Base-by-base conservation (phyloP, 2,888 invertebrate genomes). In the Syrphus vitripennis region DNA sequence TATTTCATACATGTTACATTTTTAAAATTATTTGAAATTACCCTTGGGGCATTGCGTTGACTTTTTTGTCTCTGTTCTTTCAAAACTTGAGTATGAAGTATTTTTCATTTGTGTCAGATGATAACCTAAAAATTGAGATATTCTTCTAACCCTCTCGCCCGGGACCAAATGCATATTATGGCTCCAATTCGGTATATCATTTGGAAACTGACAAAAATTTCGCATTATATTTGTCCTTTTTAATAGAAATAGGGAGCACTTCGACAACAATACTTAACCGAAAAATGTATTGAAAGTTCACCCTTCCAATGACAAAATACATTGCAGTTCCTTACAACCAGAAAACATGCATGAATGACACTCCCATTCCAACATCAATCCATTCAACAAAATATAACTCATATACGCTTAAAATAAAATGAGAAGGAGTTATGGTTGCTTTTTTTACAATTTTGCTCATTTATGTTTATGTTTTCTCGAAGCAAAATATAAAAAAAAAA, bases 401-500 rank as follows among this genome's bases (percentile, higher is more conserved):
- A 24, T 6, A 21, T 48, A 57, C 10, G 31, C 31, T 57, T 57
- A 31, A 57, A 57, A 16, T 29, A 31, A 29, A 55, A 42, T 3
- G 55, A 2, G 57, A 19, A 5, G n/a, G 7, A 19, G n/a, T 2
- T 57, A 26, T 53, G 34, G 5, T 3, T n/a, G n/a, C n/a, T 6
- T 57, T 19, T 12, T 34, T 34, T 19, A 21, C 31, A 57, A 57
- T 57, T 55, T 21, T 50, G 57, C 57, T 57, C 57, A 57, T 57
- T 57, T 57, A 57, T 57, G 57, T 57, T 57, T 57, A 57, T 57
- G 57, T 57, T 57, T 57, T 34, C 19, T 34, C 1, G 7, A 14
- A 10, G 21, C 9, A 48, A 14, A 21, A 21, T n/a, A 16, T n/a
- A 34, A 31, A 57, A 57, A 57, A 57, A 19, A 31, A n/a, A 19